Percentiles rank a stretch among this genome's conserved stretches.
phyloP scores from a whole-genome alignment of 2,888 invertebrate genomes.

The Digitonthophagus gazella region DNA sequence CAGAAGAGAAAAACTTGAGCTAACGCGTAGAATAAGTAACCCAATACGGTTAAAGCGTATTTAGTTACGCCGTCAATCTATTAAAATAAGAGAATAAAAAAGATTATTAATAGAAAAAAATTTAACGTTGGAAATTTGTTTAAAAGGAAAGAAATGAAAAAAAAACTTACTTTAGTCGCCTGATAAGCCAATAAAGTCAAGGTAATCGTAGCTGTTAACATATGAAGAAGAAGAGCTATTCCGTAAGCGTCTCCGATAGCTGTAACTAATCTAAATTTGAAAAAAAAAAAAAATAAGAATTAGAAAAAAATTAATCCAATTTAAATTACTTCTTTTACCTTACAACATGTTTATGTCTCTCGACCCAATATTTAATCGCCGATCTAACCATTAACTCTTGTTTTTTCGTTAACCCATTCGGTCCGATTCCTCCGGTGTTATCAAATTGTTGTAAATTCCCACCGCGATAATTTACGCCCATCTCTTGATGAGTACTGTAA shows the following conservation, averaged over 20 bases:
- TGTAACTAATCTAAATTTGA: conserved; percentile 73
- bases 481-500: conserved; percentile 75
- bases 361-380: conserved; percentile 88
- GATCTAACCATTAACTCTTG: conserved; percentile 82
- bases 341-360: conserved; percentile 84
- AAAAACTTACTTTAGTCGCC: conserved; percentile 69
- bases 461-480: conserved; percentile 70
- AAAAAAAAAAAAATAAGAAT: too few relatives aligned
- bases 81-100: conserved; percentile 27
- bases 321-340: conserved; percentile 58
- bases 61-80: conserved; percentile 74
- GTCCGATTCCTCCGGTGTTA: conserved; percentile 58
- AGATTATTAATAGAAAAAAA: neutral
- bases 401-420: conserved; percentile 77
- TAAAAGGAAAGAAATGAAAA: neutral
- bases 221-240: conserved; percentile 77
- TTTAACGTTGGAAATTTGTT: neutral
- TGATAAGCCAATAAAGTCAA: conserved; percentile 81
- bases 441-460: conserved; percentile 66
- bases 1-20: conserved; percentile 87
- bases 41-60: conserved; percentile 75
- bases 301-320: neutral
- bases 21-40: conserved; percentile 75
- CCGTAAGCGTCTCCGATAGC: conserved; percentile 83
- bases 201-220: conserved; percentile 81